Conservation (phyloP, 2,113 vertebrate genomes). For the Syngnathus typhle region DNA sequence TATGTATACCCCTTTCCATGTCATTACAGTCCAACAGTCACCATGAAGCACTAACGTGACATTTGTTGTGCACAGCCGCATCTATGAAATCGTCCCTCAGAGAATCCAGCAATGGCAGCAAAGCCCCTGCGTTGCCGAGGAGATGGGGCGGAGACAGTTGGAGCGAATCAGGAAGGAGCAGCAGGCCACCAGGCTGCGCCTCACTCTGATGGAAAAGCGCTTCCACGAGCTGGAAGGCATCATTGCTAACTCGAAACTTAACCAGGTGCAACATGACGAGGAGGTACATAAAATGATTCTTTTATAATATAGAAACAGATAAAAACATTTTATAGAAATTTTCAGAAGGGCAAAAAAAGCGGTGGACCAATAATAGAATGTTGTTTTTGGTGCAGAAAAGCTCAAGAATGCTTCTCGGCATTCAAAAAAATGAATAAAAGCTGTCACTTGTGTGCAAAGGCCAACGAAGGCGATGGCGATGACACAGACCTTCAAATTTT, state of each 20-base stretch:
- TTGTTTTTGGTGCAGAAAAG: neutral
- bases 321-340: neutral
- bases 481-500: constrained; percentile 91
- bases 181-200: constrained; percentile 83
- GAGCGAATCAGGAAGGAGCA: constrained; percentile 89
- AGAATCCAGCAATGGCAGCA: constrained; percentile 97
- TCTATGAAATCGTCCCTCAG: constrained; percentile 94
- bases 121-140: constrained; percentile 90
- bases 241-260: constrained; percentile 88
- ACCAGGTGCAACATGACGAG: constrained; percentile 85
- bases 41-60: neutral
- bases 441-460: constrained; percentile 56
- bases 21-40: neutral
- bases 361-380: too few relatives aligned
- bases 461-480: constrained; percentile 83
- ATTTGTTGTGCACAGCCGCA: constrained; percentile 70
- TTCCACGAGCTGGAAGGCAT: constrained; percentile 92
- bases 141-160: constrained; percentile 88
- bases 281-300: constrained; percentile 67
- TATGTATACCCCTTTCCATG: too few relatives aligned
- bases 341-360: too few relatives aligned
- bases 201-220: constrained; percentile 90
- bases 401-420: neutral
- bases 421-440: neutral
- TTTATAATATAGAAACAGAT: rapidly evolving